Evolutionary conservation across 2,888 invertebrate genomes (phyloP), one percentile per base, ranked within the genome.

Genomic region (Chymomyza amoena): DNA sequence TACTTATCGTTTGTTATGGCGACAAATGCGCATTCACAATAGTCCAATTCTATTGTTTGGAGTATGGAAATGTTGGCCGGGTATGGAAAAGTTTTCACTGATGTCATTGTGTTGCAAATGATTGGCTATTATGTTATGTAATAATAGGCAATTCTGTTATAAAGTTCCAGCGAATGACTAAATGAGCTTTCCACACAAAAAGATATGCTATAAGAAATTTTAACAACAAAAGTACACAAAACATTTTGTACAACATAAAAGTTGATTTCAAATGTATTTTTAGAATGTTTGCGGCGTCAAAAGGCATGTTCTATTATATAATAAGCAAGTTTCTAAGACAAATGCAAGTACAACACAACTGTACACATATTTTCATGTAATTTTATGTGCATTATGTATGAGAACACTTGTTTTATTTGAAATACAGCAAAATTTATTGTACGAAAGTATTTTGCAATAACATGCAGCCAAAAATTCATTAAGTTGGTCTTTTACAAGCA

Each of bases 391-490:
- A 6, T 32, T 32, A 4, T 32, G 7, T 32, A 2, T 32, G 32
- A 32, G 32, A 39, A 13, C 65, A 77, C 64, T 57, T 75, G 73
- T 70, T 73, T 68, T 69, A 69, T 65, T 70, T 71, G 75, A 73
- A 77, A 73, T 73, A 64, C 73, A 66, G 73, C 68, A 62, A 73
- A 82, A 79, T 77, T 73, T 84, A 73, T 69, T 70, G 71, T 72
- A 20, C 20, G 69, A 67, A 32, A 81, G 72, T 73, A 75, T 81
- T 69, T 71, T 73, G 69, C 63, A 69, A 78, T 72, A 75, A 6
- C 32, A 32, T 3, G 4, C 5, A 32, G 32, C 32, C 32, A 7
- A 83, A 82, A 80, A 73, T 85, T 61, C 73, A 75, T 73, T 75
- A 73, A 66, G 67, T 68, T 66, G 69, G 66, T 61, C 69, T 69